phyloP scores from a whole-genome alignment of 2,888 invertebrate species.

The Metallyticus violacea region DNA sequence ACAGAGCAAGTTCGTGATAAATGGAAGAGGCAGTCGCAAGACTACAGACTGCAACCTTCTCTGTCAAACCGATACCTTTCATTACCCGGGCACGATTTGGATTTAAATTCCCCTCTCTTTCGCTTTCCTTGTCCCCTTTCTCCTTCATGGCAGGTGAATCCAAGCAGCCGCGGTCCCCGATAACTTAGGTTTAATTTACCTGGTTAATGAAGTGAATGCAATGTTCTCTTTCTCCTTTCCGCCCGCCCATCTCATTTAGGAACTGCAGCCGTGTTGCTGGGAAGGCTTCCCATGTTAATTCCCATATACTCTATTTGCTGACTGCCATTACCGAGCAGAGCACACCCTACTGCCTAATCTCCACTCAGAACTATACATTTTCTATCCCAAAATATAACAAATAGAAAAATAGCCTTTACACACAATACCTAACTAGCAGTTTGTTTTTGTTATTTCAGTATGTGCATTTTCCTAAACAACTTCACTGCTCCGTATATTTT shows the following conservation, averaged over 20 bases:
- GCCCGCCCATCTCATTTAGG: conserved; percentile 8
- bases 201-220: conserved; percentile 29
- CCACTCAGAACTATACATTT: too few relatives aligned
- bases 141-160: not conserved
- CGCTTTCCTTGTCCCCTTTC: not conserved
- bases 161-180: not conserved
- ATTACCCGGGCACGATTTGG: not conserved
- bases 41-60: not conserved
- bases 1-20: too few relatives aligned
- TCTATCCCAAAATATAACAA: too few relatives aligned
- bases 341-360: not conserved
- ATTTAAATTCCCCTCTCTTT: not conserved
- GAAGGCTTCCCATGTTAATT: conserved; percentile 8
- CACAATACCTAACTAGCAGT: too few relatives aligned
- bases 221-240: not conserved
- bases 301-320: not conserved
- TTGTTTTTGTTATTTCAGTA: too few relatives aligned
- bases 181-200: conserved; percentile 28
- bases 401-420: too few relatives aligned
- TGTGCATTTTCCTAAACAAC: too few relatives aligned
- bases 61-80: not conserved
- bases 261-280: not conserved
- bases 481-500: too few relatives aligned
- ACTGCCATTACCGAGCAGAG: not conserved
- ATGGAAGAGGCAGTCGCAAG: not conserved